A percentile compares a stretch with the other conserved stretches of the same genome.
phyloP scores from a whole-genome alignment of 2,888 invertebrate species.

The Apamea monoglypha region DNA sequence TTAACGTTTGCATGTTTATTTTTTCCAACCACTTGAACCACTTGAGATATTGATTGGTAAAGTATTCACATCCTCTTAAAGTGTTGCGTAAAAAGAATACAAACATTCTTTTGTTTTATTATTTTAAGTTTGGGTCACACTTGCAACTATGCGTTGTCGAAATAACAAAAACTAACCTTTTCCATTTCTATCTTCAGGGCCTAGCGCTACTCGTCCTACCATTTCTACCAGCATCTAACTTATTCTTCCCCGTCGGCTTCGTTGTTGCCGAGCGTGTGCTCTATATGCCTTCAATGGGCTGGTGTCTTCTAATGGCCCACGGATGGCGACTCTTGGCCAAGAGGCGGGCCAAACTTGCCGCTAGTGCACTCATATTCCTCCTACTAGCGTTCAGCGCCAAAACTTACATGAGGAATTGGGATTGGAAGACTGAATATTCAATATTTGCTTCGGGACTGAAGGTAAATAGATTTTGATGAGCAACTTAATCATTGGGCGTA shows the following conservation, averaged over 20 bases:
- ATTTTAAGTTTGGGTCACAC: background rate
- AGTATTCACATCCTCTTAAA: slow-evolving; percentile 3
- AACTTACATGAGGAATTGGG: slow-evolving; percentile 96
- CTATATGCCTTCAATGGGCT: slow-evolving; percentile 99
- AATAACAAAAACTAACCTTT: background rate
- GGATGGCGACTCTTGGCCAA: slow-evolving; percentile 94
- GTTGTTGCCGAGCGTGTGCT: slow-evolving; percentile 98
- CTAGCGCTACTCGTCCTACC: slow-evolving; percentile 96
- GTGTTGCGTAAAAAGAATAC: background rate
- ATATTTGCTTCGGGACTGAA: slow-evolving; percentile 97
- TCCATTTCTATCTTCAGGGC: slow-evolving; percentile 90
- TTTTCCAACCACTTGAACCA: background rate
- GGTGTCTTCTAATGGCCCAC: slow-evolving; percentile 97
- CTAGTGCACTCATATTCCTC: slow-evolving; percentile 92
- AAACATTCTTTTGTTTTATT: background rate
- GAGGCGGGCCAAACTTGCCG: slow-evolving; percentile 92
- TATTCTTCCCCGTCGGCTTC: slow-evolving; percentile 99
- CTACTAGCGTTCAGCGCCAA: slow-evolving; percentile 95
- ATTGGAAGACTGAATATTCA: slow-evolving; percentile 98
- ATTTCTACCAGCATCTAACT: slow-evolving; percentile 98
- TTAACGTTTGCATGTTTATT: slow-evolving; percentile 8
- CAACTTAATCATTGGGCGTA: background rate
- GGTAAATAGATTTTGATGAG: slow-evolving; percentile 84
- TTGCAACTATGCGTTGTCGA: background rate
- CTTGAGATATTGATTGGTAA: background rate